Base-by-base conservation (phyloP, 2,113 vertebrate species). In the Myiozetetes cayanensis region DNA sequence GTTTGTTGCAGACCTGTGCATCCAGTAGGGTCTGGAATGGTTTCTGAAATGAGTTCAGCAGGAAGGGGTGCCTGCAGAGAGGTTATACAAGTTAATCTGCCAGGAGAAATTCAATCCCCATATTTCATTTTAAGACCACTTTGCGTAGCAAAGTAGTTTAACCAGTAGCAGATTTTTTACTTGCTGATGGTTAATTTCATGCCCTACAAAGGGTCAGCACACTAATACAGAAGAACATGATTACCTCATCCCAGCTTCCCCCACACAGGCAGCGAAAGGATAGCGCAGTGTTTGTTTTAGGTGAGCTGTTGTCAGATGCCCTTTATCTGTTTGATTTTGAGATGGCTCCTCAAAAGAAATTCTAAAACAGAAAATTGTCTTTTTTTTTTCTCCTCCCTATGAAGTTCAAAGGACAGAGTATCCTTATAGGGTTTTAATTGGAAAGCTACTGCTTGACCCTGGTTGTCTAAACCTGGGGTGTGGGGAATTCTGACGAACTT, bases 131-230 rank as follows among this genome's bases (percentile, higher is more conserved):
- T 96, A 97, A 97, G 97, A 95, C 97, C 97, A 98, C 96, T 98
- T 97, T 97, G 97, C 37, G 95, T 97, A 98, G 98, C 94, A 93
- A 97, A 98, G 97, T 97, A 97, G 97, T 98, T 98, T 98, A 98
- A 98, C 97, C 97, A 97, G 25, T 94, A 98, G 98, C 97, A 98
- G 98, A 97, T 97, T 98, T 97, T 96, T 97, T 88, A 71, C 44
- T 82, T 89, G 97, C 97, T 97, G 97, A 94, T 97, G 97, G 97
- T 97, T 98, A 95, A 98, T 98, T 97, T 98, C 97, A 97, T 93
- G 98, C 96, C 97, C 96, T 82, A 59, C 85, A 79, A 97, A 98
- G 97, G 98, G 98, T 98, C 98, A 97, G 96, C 97, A 90, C 95
- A 87, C 97, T 95, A 97, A 96, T 97, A 92, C 87, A 75, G 75